Evolutionary conservation across 64 coral and sea anemone species (phyloP).

Genomic region (Pocillopora damicornis): DNA sequence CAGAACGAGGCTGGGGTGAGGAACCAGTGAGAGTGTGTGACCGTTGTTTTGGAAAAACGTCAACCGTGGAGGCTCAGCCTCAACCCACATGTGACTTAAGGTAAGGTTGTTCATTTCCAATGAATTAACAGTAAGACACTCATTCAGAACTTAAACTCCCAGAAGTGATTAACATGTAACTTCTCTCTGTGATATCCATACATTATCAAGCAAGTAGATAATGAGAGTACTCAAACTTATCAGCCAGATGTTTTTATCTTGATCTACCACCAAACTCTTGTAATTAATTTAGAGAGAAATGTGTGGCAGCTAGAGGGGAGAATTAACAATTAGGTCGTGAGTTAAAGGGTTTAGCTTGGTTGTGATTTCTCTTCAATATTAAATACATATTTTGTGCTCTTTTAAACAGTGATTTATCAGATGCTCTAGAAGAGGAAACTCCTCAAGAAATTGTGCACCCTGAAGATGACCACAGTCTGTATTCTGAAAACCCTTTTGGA

Average conservation of each 20-base stretch:
- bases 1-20: slow-evolving; percentile 93
- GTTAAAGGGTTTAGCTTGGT: too few species aligned
- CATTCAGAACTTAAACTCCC: too few species aligned
- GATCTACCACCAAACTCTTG: too few species aligned
- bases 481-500: slow-evolving; percentile 40
- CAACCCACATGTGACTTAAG: slow-evolving; percentile 48
- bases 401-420: slow-evolving; percentile 58
- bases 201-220: too few species aligned
- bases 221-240: too few species aligned
- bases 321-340: too few species aligned
- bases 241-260: too few species aligned
- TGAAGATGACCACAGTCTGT: not conserved
- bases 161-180: too few species aligned
- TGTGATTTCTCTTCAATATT: not conserved
- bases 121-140: too few species aligned
- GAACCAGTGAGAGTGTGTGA: slow-evolving; percentile 83
- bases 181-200: too few species aligned
- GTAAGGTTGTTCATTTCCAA: not conserved
- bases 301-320: too few species aligned
- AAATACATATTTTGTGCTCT: not conserved
- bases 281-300: too few species aligned
- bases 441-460: not conserved
- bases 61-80: slow-evolving; percentile 47
- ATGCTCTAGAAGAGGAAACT: slow-evolving; percentile 69
- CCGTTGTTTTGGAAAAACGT: slow-evolving; percentile 52